phyloP scores from a whole-genome alignment of 2,797 vertebrate genomes.

The Chrysocyon brachyurus region DNA sequence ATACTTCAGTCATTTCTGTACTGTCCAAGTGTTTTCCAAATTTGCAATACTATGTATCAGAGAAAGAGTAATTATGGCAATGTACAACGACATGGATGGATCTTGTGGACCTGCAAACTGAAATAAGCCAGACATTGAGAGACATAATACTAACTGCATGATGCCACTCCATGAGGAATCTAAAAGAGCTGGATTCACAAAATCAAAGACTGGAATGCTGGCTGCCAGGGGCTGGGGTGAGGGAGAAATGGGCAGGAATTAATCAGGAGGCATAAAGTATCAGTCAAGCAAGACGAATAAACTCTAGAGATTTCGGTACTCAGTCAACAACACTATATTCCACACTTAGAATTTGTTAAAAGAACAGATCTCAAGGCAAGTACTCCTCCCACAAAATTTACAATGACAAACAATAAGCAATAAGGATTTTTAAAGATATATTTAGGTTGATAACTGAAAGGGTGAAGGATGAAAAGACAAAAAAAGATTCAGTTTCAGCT shows the following conservation, averaged over 20 bases:
- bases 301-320: not conserved
- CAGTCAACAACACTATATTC: too few relatives aligned
- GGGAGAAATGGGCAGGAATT: not conserved
- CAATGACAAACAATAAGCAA: not conserved
- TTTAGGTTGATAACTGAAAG: slow-evolving; percentile 55
- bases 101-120: not conserved
- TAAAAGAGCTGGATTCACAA: not conserved
- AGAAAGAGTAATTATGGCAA: not conserved
- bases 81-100: not conserved
- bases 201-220: not conserved
- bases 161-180: not conserved
- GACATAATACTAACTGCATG: not conserved
- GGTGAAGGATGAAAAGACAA: not conserved
- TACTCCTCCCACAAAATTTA: not conserved
- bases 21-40: not conserved
- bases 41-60: not conserved
- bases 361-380: not conserved
- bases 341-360: not conserved
- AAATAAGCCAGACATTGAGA: not conserved
- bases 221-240: not conserved
- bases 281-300: not conserved
- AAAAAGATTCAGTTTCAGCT: not conserved
- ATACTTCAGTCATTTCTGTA: not conserved
- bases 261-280: not conserved
- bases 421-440: not conserved